Conservation (phyloP, 2,888 invertebrate species). For the Eubasilissa splendida region DNA sequence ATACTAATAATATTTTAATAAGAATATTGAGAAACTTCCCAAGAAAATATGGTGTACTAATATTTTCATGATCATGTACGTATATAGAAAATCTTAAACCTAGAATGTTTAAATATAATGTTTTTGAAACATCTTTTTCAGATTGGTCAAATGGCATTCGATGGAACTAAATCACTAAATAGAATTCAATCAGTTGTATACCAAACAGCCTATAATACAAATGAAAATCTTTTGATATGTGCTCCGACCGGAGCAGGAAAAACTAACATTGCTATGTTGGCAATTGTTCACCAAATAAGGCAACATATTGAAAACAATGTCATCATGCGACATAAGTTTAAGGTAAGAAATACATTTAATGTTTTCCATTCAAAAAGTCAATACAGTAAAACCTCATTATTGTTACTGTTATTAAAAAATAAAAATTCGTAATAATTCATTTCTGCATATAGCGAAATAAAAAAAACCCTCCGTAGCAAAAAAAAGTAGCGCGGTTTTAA, state of each 20-base stretch:
- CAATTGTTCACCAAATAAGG: conserved; percentile 92
- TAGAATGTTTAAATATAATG: too few relatives aligned
- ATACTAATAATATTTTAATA: too few relatives aligned
- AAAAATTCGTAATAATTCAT: too few relatives aligned
- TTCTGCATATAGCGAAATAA: too few relatives aligned
- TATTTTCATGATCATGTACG: background rate
- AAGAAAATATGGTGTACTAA: background rate
- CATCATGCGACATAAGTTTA: conserved; percentile 93
- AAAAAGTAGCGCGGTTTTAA: too few relatives aligned
- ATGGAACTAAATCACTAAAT: conserved; percentile 89
- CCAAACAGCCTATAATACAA: conserved; percentile 94
- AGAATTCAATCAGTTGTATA: conserved; percentile 97
- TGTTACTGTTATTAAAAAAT: too few relatives aligned
- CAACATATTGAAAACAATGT: conserved; percentile 86
- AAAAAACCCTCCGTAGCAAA: too few relatives aligned
- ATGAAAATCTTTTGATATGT: conserved; percentile 97
- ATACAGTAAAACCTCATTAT: too few relatives aligned
- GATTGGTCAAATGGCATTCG: conserved; percentile 92
- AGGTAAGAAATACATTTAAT: conserved; percentile 71
- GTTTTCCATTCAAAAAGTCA: too few relatives aligned
- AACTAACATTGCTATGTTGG: conserved; percentile 96
- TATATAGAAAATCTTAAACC: background rate
- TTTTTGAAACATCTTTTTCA: conserved; percentile 64
- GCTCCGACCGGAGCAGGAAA: conserved; percentile 99
- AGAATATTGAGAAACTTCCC: background rate